Conservation (phyloP, 2,113 vertebrate species). For the Amphiprion ocellaris region DNA sequence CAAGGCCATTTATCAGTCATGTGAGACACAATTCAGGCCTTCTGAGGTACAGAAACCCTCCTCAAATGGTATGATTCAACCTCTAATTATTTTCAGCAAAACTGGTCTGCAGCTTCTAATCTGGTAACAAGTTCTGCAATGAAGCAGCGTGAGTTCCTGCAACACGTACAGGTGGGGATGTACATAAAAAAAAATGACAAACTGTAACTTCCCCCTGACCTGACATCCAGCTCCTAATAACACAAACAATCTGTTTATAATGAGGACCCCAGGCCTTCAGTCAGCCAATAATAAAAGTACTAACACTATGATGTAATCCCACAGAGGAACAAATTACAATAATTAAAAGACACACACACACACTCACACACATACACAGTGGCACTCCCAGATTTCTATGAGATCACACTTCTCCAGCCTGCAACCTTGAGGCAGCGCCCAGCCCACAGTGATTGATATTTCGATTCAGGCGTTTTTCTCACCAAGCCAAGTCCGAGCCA, state of each 20-base stretch:
- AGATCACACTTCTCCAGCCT: conserved; percentile 40
- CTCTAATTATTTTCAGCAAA: neutral
- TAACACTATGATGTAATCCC: conserved; percentile 4
- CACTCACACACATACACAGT: conserved; percentile 6
- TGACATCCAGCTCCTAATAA: neutral
- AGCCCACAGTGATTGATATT: conserved; percentile 68
- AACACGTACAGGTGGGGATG: neutral
- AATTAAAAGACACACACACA: neutral
- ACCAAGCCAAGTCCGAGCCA: conserved; percentile 36
- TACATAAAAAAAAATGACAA: neutral
- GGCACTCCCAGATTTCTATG: conserved; percentile 16
- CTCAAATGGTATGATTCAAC: neutral
- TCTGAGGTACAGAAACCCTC: neutral
- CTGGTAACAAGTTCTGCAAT: neutral
- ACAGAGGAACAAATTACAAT: conserved; percentile 5
- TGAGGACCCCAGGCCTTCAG: neutral
- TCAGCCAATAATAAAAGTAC: neutral
- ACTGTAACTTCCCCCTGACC: neutral
- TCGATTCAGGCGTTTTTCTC: conserved; percentile 50
- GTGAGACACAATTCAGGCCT: neutral
- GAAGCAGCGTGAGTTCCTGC: neutral
- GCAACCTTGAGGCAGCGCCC: conserved; percentile 70
- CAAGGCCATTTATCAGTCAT: neutral
- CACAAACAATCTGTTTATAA: neutral
- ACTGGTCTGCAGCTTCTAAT: neutral